These are phyloP conservation scores for Diogma glabrata DNA, from an alignment of 2,888 invertebrate genomes.

Conservation along the genomic window DNA sequence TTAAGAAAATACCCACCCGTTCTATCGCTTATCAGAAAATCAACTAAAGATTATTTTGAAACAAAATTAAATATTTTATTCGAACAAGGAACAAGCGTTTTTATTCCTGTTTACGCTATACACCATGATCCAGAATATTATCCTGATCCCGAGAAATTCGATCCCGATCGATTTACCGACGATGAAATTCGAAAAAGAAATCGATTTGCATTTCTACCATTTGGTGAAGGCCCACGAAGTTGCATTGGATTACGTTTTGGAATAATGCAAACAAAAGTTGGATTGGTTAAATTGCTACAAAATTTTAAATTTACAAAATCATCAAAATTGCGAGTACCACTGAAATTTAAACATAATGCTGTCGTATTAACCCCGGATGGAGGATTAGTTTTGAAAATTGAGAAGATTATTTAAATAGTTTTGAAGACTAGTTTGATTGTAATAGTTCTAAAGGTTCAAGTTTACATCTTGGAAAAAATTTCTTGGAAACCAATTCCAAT, in stretches of 20 bases:
- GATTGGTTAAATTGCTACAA: conserved; percentile 24
- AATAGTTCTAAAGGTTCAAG: no score
- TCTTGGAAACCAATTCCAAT: no score
- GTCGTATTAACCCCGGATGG: conserved; percentile 8
- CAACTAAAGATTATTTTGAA: conserved; percentile 28
- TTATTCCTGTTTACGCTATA: conserved; percentile 25
- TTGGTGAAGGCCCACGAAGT: conserved; percentile 31
- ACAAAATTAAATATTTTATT: conserved; percentile 21
- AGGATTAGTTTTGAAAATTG: conserved; percentile 10
- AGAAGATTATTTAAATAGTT: no score
- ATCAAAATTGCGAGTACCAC: conserved; percentile 15
- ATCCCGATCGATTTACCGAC: conserved; percentile 29
- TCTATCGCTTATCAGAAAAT: conserved; percentile 33
- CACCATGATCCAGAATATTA: conserved; percentile 29
- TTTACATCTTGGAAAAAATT: no score
- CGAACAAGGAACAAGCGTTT: conserved; percentile 22
- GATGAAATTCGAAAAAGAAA: conserved; percentile 23
- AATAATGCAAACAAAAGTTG: conserved; percentile 30
- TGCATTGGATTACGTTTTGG: conserved; percentile 34
- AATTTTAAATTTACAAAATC: conserved; percentile 24
- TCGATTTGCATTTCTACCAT: conserved; percentile 27
- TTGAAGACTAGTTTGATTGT: no score
- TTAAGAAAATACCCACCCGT: conserved; percentile 37
- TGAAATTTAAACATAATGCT: neutral
- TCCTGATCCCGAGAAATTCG: conserved; percentile 28